Evolutionary conservation across 2,888 invertebrate genomes (phyloP).

Genomic region (Notodonta ziczac): DNA sequence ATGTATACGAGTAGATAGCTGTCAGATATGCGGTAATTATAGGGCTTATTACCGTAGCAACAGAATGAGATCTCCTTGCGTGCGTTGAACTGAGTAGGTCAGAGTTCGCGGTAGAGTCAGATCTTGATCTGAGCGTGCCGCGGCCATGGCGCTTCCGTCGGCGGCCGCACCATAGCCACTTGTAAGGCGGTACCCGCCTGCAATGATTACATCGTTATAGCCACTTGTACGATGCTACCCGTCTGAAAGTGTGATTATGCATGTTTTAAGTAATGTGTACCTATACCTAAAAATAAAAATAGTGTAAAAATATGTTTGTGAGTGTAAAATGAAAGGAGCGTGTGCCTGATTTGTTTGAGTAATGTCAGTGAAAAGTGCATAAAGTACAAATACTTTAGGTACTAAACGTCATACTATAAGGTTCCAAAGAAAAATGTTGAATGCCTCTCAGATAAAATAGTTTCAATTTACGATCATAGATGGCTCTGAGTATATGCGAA

Average conservation of each 20-base stretch:
- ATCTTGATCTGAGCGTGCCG: slow-evolving; percentile 73
- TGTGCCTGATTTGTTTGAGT: not conserved
- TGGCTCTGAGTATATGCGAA: not conserved
- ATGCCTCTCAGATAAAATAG: not conserved
- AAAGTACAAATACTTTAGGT: too few species aligned
- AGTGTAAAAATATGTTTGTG: not conserved
- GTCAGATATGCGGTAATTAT: not conserved
- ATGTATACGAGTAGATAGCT: too few species aligned
- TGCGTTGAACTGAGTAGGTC: slow-evolving; percentile 82
- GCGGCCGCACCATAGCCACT: slow-evolving; percentile 85
- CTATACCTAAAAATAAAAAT: not conserved
- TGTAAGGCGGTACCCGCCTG: slow-evolving; percentile 87
- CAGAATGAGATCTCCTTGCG: slow-evolving; percentile 69
- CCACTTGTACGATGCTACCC: slow-evolving; percentile 47
- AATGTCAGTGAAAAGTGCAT: too few species aligned
- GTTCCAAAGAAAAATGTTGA: too few species aligned
- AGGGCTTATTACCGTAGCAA: slow-evolving; percentile 64
- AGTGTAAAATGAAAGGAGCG: not conserved
- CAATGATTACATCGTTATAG: slow-evolving; percentile 42
- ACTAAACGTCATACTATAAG: too few species aligned
- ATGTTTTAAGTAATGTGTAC: slow-evolving; percentile 9
- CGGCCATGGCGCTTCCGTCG: slow-evolving; percentile 60
- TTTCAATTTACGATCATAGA: not conserved
- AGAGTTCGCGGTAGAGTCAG: slow-evolving; percentile 81
- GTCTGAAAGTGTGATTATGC: slow-evolving; percentile 42